Percentiles rank a stretch among this genome's conserved stretches.
Evolutionary conservation across 1,140 invertebrate species (phyloP).

Genomic region (Drosophila nannoptera): DNA sequence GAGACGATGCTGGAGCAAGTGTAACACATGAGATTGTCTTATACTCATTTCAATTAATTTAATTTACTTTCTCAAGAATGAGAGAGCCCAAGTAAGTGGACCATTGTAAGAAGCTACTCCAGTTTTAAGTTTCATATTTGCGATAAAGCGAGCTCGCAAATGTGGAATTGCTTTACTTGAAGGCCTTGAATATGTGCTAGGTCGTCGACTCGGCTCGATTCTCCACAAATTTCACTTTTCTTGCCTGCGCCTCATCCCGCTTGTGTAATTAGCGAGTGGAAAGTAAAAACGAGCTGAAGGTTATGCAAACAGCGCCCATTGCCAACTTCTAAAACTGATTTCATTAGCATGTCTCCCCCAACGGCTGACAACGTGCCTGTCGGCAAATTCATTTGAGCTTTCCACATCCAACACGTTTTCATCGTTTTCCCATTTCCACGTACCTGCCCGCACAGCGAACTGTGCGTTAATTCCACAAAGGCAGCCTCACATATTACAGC

Average conservation of each 20-base stretch:
- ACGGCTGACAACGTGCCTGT: constrained; percentile 17
- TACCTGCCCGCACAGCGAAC: not conserved
- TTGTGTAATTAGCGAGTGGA: constrained; percentile 18
- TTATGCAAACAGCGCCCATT: constrained; percentile 12
- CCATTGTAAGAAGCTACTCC: not conserved
- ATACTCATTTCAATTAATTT: constrained; percentile 19
- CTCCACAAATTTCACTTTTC: not conserved
- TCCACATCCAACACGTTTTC: constrained; percentile 15
- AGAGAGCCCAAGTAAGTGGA: not conserved
- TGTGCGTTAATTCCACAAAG: constrained; percentile 20
- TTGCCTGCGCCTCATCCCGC: constrained; percentile 7
- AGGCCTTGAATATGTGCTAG: not conserved
- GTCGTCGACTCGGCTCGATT: not conserved
- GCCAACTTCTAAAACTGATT: constrained; percentile 23
- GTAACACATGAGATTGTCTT: not conserved
- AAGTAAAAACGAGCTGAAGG: constrained; percentile 20
- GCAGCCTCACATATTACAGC: constrained; percentile 7
- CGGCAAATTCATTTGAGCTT: constrained; percentile 30
- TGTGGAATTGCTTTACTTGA: not conserved
- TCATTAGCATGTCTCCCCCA: constrained; percentile 28
- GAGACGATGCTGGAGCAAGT: not conserved
- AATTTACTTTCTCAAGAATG: not conserved
- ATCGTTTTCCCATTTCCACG: constrained; percentile 1
- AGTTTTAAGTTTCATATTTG: not conserved
- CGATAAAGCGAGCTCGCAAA: no score